These are phyloP conservation scores for Laothoe populi DNA, from an alignment of 2,888 invertebrate genomes.

Conservation along the genomic window DNA sequence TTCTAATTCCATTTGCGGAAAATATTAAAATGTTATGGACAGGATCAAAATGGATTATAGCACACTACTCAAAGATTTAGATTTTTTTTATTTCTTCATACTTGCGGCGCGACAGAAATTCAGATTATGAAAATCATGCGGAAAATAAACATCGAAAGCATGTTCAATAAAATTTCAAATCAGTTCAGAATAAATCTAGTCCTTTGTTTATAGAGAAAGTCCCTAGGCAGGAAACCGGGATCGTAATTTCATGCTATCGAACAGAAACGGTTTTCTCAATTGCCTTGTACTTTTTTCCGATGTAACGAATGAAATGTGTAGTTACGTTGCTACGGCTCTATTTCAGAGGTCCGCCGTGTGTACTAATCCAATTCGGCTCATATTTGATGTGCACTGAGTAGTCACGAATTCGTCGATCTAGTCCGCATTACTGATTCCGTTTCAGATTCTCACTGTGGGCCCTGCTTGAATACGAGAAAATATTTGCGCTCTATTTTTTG, in stretches of 20 bases:
- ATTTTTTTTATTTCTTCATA: background rate
- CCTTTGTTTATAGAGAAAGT: constrained; percentile 23
- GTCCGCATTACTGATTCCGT: constrained; percentile 64
- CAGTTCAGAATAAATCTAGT: constrained; percentile 30
- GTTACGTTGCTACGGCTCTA: constrained; percentile 43
- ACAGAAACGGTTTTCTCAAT: constrained; percentile 39
- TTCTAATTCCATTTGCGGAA: background rate
- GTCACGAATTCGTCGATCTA: constrained; percentile 53
- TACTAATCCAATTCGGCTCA: constrained; percentile 57
- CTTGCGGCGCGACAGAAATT: background rate
- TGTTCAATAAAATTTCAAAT: constrained; percentile 37
- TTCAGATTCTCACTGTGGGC: constrained; percentile 48
- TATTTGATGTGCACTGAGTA: constrained; percentile 64
- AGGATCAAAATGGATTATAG: too few relatives aligned
- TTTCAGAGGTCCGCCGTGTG: constrained; percentile 44
- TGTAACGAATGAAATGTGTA: constrained; percentile 46
- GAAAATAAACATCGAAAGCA: constrained; percentile 19
- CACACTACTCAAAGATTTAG: too few relatives aligned
- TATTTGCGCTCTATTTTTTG: constrained; percentile 21
- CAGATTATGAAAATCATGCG: constrained; percentile 4
- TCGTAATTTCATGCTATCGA: constrained; percentile 43
- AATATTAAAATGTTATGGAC: too few relatives aligned
- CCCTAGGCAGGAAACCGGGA: constrained; percentile 24
- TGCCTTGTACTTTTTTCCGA: constrained; percentile 43
- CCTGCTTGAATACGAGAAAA: constrained; percentile 37